Conservation (phyloP, 92 coral and sea anemone species). For the Porites rus region DNA sequence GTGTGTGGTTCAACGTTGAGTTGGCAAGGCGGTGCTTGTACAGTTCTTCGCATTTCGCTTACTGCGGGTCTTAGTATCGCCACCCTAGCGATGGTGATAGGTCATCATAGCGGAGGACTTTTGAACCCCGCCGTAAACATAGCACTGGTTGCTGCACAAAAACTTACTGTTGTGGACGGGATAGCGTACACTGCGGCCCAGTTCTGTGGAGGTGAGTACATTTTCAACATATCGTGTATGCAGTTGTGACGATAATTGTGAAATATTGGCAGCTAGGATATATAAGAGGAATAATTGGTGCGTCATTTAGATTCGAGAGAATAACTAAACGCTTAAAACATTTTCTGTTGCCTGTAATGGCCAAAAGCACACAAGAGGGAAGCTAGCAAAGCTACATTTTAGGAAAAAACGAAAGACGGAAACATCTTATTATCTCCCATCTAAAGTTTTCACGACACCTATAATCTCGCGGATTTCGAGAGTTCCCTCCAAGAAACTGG, state of each 20-base stretch:
- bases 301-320: too few relatives aligned
- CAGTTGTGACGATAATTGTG: not conserved
- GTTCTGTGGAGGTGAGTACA: constrained; percentile 80
- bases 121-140: constrained; percentile 84
- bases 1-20: constrained; percentile 74
- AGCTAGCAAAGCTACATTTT: too few relatives aligned
- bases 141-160: constrained; percentile 71
- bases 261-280: not conserved
- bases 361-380: too few relatives aligned
- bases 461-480: too few relatives aligned
- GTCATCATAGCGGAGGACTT: constrained; percentile 86
- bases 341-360: too few relatives aligned
- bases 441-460: too few relatives aligned
- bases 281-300: not conserved
- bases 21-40: constrained; percentile 37
- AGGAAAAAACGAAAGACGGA: too few relatives aligned
- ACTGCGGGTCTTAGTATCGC: constrained; percentile 84
- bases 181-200: constrained; percentile 60
- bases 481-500: too few relatives aligned
- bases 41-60: constrained; percentile 74
- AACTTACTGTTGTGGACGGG: constrained; percentile 67
- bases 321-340: too few relatives aligned
- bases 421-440: too few relatives aligned
- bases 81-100: constrained; percentile 60
- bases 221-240: not conserved